Base-by-base conservation (phyloP, 2,113 vertebrate genomes). In the Pithys albifrons region DNA sequence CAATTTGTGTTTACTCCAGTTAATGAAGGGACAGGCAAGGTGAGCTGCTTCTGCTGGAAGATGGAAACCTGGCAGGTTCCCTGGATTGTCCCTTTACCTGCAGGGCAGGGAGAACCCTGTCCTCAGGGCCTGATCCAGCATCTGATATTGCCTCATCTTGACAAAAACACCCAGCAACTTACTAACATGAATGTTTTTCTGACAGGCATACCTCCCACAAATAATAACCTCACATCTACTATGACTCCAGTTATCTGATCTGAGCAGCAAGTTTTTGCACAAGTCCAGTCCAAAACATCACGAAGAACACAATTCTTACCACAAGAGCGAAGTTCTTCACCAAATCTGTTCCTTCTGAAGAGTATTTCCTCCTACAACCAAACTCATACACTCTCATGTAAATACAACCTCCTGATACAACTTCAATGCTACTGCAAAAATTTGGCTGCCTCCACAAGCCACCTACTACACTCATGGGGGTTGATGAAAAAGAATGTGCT, bases 391-490 rank as follows among this genome's bases (percentile, higher is more conserved):
- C 19, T 20, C 12, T 85, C 37, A 13, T 1, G 1, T 8, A 52
- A 71, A 28, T n/a, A 27, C 12, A 75, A 22, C 14, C 33, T 72
- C 39, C 70, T 22, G n/a, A 52, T 31, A 33, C 31, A 79, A 49
- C 22, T 2, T n/a, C 22, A 69, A 49, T 23, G 12, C 13, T 72
- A 14, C 70, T 61, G 37, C 39, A 57, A 15, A 49, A 81, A 9
- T 7, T n/a, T 62, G 64, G 33, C 54, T 61, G 78, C 37, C 54
- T 72, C 14, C 28, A 59, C 23, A 29, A 23, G 54, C 39, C 37
- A 78, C 43, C 37, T 13, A 10, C 2, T 2, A 41, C n/a, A 7
- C 22, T 39, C 0, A 0, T 7, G 35, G 19, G 35, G 37, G 55
- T 1, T 55, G 64, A 22, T 23, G 80, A 73, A 18, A 6, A 77